Evolutionary conservation across 2,888 invertebrate genomes (phyloP).

Genomic region (Yponomeuta malinellus): DNA sequence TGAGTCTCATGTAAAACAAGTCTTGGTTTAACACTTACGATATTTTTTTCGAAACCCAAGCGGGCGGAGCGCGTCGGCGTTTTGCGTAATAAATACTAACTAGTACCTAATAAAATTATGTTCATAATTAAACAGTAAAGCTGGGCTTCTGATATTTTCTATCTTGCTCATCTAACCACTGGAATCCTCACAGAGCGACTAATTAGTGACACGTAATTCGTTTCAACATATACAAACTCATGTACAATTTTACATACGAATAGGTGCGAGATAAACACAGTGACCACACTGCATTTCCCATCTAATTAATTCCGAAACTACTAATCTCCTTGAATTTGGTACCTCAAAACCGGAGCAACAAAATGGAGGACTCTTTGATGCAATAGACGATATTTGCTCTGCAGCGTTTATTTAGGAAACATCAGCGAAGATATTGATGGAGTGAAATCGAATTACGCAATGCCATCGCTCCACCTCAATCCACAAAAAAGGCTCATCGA

Average conservation of each 20-base stretch:
- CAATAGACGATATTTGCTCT: background rate
- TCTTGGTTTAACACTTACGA: no score
- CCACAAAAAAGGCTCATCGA: background rate
- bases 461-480: background rate
- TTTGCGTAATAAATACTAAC: no score
- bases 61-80: no score
- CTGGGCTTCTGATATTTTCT: background rate
- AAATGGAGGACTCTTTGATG: background rate
- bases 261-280: background rate
- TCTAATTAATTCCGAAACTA: background rate
- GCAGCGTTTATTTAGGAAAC: background rate
- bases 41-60: no score
- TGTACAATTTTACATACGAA: background rate
- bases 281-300: background rate
- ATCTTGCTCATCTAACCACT: background rate
- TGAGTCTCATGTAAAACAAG: no score
- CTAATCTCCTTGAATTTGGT: background rate
- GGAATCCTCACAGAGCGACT: background rate
- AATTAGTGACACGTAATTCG: conserved; percentile 1
- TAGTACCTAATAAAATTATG: no score
- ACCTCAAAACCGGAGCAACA: background rate
- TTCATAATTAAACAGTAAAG: background rate
- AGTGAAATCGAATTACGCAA: background rate
- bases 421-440: background rate
- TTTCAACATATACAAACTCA: background rate